These are phyloP conservation scores for Ariopsis seemanni DNA, from an alignment of 2,113 vertebrate genomes.

Conservation along the genomic window DNA sequence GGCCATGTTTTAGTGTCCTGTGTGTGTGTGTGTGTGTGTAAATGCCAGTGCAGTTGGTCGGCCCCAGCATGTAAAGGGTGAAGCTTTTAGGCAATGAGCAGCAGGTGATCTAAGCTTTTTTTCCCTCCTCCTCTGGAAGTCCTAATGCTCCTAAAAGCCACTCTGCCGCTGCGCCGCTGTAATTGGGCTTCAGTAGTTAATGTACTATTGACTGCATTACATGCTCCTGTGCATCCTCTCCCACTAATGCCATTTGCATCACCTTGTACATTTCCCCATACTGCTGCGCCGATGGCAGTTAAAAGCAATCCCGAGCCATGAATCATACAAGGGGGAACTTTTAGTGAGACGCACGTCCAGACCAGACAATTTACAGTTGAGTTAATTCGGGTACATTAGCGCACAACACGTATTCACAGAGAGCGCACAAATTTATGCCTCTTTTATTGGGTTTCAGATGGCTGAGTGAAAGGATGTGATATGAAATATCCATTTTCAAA, in stretches of 20 bases:
- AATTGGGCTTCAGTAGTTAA: constrained; percentile 99
- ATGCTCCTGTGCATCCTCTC: constrained; percentile 99
- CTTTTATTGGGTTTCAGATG: constrained; percentile 86
- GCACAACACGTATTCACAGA: constrained; percentile 91
- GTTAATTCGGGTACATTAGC: constrained; percentile 99
- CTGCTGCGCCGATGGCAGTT: constrained; percentile 99
- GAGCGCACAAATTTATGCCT: constrained; percentile 96
- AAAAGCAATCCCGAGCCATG: constrained; percentile 99
- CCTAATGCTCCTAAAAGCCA: constrained; percentile 99
- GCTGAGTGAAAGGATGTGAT: constrained; percentile 86
- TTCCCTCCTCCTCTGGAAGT: constrained; percentile 78
- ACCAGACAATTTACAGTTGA: constrained; percentile 99
- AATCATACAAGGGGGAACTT: constrained; percentile 97
- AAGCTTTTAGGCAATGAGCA: constrained; percentile 99
- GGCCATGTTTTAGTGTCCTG: constrained; percentile 41
- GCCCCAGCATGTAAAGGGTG: constrained; percentile 94
- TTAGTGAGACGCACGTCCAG: constrained; percentile 96
- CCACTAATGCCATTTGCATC: constrained; percentile 99
- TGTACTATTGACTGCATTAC: constrained; percentile 99
- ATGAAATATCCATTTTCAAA: constrained; percentile 78
- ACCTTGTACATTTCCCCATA: constrained; percentile 99
- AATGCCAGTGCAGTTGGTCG: constrained; percentile 73
- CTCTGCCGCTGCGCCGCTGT: constrained; percentile 91
- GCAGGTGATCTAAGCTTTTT: constrained; percentile 99
- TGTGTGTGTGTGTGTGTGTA: constrained; percentile 50